phyloP scores from a whole-genome alignment of 2,113 vertebrate species.

The Brachypteracias leptosomus region DNA sequence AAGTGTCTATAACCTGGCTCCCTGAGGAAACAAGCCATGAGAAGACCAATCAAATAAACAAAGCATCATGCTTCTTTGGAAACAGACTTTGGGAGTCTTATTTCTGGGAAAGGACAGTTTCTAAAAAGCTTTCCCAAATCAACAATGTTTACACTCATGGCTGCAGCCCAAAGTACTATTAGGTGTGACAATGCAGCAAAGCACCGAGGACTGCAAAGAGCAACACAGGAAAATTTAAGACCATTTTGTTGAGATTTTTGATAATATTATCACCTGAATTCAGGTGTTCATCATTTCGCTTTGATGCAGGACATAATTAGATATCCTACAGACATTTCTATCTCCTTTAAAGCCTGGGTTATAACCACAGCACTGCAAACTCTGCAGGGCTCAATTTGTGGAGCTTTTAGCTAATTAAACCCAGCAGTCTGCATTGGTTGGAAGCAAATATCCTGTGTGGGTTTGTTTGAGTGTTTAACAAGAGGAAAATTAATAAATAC shows the following conservation, averaged over 20 bases:
- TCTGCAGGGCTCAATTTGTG: not conserved
- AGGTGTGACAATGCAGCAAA: not conserved
- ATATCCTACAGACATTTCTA: not conserved
- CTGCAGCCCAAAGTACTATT: not conserved
- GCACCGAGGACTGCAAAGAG: not conserved
- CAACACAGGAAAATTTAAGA: not conserved
- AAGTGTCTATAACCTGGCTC: not conserved
- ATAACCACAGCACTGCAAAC: not conserved
- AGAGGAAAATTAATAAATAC: not conserved
- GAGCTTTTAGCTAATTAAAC: not conserved
- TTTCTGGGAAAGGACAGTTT: not conserved
- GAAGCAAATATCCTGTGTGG: not conserved
- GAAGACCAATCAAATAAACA: not conserved
- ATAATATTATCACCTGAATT: not conserved
- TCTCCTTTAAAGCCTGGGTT: not conserved
- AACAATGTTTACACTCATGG: not conserved
- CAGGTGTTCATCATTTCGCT: not conserved
- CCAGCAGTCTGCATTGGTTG: not conserved
- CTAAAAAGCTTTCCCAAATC: not conserved
- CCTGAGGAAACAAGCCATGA: not conserved
- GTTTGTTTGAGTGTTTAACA: not conserved
- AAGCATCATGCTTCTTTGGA: not conserved
- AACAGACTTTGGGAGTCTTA: not conserved
- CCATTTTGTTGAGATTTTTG: not conserved
- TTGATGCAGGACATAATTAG: not conserved